These are phyloP conservation scores for Cirrhinus mrigala DNA, from an alignment of 2,797 vertebrate genomes.

Conservation along the genomic window DNA sequence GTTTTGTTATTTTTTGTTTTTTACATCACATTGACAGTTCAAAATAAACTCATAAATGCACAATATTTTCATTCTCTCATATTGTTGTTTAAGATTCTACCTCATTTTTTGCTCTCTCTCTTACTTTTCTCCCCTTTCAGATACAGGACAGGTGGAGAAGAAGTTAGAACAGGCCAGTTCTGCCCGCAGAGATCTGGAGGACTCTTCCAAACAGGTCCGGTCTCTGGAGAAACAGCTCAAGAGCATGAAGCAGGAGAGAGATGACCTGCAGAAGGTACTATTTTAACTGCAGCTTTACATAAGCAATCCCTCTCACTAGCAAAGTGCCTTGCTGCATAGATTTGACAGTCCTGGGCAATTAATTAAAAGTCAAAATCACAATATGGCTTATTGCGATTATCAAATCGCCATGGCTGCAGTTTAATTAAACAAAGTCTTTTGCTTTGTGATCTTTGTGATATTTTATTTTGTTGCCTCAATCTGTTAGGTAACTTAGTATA, in stretches of 20 bases:
- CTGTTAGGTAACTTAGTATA: no score
- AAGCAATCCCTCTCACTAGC: slow-evolving; percentile 8
- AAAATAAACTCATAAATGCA: no score
- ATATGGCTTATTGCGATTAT: not conserved
- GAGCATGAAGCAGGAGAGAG: slow-evolving; percentile 87
- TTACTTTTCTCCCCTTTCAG: slow-evolving; percentile 69
- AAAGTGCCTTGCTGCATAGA: not conserved
- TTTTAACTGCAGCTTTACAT: not conserved
- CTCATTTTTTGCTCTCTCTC: not conserved
- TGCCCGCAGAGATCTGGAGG: slow-evolving; percentile 86
- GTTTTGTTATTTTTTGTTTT: not conserved
- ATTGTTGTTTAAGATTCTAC: not conserved
- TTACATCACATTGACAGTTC: not conserved
- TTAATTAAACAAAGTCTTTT: no score
- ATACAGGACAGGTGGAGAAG: slow-evolving; percentile 89
- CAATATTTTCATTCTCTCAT: not conserved
- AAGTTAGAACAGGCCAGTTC: slow-evolving; percentile 89
- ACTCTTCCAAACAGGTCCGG: slow-evolving; percentile 90
- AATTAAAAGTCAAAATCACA: not conserved
- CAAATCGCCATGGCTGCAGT: no score
- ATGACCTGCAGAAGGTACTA: slow-evolving; percentile 93
- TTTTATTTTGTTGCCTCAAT: no score
- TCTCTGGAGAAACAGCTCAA: slow-evolving; percentile 93
- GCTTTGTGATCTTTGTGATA: no score
- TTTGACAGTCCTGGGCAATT: not conserved